These are phyloP conservation scores for Cotesia glomerata DNA, from an alignment of 1,140 invertebrate species.

Conservation along the genomic window DNA sequence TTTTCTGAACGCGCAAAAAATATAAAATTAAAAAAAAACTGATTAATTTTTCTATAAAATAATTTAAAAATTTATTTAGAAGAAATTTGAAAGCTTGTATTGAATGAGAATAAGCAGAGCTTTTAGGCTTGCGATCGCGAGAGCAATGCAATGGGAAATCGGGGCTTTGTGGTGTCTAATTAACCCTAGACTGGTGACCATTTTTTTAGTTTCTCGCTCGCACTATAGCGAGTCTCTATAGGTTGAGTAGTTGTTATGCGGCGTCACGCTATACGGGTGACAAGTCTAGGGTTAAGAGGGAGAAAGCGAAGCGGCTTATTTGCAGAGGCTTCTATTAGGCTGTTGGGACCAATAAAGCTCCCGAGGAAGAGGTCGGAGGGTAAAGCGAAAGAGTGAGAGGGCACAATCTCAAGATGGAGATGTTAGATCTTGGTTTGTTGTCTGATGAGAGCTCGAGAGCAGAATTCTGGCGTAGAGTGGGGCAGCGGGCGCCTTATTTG, in stretches of 20 bases:
- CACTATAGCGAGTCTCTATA: too few species aligned
- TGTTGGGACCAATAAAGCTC: too few species aligned
- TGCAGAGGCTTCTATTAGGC: too few species aligned
- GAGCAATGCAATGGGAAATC: constrained; percentile 20
- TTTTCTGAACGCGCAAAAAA: background rate
- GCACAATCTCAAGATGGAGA: background rate
- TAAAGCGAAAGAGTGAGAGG: too few species aligned
- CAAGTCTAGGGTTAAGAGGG: too few species aligned
- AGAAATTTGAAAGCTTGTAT: too few species aligned
- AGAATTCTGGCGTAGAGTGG: constrained; percentile 17
- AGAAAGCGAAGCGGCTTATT: background rate
- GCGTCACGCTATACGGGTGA: too few species aligned
- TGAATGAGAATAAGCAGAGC: background rate
- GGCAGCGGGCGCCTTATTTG: constrained; percentile 58
- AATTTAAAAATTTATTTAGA: too few species aligned
- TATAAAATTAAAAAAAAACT: background rate
- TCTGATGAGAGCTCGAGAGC: background rate
- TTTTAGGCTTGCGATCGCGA: background rate
- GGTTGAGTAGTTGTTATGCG: too few species aligned
- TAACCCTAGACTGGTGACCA: too few species aligned
- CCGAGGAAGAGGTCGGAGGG: too few species aligned
- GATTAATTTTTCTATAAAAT: background rate
- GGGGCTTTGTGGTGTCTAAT: background rate
- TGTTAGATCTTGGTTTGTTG: background rate
- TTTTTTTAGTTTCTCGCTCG: too few species aligned